Base-by-base conservation (phyloP, 37 sponge, comb jelly and placozoan species). In the Chondrosia reniformis region DNA sequence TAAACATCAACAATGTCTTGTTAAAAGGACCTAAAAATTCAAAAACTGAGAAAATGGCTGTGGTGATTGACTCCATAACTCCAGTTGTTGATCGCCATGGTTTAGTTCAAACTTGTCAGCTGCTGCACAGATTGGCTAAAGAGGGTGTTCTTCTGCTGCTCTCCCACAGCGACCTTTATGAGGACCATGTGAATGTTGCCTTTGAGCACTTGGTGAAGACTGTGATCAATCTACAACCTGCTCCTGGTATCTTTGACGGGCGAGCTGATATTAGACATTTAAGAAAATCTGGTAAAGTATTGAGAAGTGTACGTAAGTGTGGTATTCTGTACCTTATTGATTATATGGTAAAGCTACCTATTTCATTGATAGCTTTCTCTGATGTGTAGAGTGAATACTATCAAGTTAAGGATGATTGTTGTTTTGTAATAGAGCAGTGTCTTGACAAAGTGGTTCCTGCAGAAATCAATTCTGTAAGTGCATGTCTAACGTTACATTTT, bases 151-250 rank as follows among this genome's bases (percentile, higher is more conserved):
- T 58, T 25, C 15, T 55, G 2, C 10, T n/a, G 17, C 67, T 87
- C 36, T 15, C 84, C 15, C 89, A 89, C 65, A 19, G 63, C 24
- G 89, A 89, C 65, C 63, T 89, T 27, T 81, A 84, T 64, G 74
- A 80, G 17, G 63, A 65, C 63, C 58, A 63, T 64, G 85, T 84
- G 43, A 73, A 24, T 40, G 25, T 40, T 25, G 36, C 22, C 15
- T 2, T 69, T 41, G 72, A 69, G 43, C 72, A 69, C 43, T 19
- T 39, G 72, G 39, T 21, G 17, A 24, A 41, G 19, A 69, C 72
- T 40, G 72, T 69, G n/a, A n/a, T 69, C 44, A 40, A 2, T 33
- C 43, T 69, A 25, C n/a, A 25, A 13, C 4, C 32, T 7, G 39
- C 36, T 12, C 30, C 5, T 15, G 61, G 41, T 38, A 43, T 25